Base-by-base conservation (phyloP, 1,140 invertebrate species). In the Lordiphosa mommai region DNA sequence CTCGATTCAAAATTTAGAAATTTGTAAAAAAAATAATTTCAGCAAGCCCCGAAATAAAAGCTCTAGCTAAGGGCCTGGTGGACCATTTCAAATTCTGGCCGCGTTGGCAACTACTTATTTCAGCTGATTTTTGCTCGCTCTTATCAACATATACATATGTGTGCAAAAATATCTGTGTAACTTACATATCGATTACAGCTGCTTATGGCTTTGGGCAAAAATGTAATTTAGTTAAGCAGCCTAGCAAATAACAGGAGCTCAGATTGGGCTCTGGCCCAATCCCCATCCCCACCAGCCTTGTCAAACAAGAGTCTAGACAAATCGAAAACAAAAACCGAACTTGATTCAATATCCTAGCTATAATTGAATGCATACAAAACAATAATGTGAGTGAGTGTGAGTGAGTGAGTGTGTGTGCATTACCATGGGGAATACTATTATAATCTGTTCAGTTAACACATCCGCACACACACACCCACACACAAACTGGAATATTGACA, bases 301-400 rank as follows among this genome's bases (percentile, higher is more conserved):
- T 82, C 66, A 82, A 80, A 80, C 76, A 82, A 66, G 41, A 52
- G 72, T 76, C 72, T 76, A 56, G 72, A 68, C 76, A 67, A 82
- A 84, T 82, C 71, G 76, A 82, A 82, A 82, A 82, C 76, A 82
- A 84, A 37, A 82, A 68, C 76, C 76, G 33, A 82, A 59, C 76
- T 71, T 27, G 23, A 27, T 27, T 74, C 76, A 74, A 82, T 82
- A 71, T 82, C 57, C 49, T 60, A 70, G 60, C 71, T 63, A 82
- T 82, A 82, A 82, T 82, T 84, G 77, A 80, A 80, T 64, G 76
- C 77, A 71, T 71, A 80, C 52, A 61, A 51, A 60, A 66, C 34
- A 38, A 33, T 46, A 8, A 27, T 37, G n/a, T 36, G 33, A 5
- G 4, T 13, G 12, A 4, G 44, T 9, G 30, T 32, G 29, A 41